Evolutionary conservation across 1,140 invertebrate species (phyloP).

Genomic region (Diprion similis): DNA sequence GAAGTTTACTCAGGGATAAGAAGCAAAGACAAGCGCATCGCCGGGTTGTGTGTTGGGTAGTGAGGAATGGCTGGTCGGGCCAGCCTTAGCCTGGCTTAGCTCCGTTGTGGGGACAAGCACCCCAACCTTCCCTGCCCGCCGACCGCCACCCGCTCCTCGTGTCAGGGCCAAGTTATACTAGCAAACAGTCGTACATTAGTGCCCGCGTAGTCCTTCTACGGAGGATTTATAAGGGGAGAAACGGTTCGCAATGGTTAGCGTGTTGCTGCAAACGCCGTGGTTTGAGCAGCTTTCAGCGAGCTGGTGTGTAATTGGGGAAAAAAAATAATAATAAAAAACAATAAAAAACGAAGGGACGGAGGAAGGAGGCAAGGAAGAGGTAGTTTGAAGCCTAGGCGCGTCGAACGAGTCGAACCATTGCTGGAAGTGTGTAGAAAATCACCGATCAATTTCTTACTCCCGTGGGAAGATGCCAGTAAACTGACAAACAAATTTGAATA

Average conservation of each 20-base stretch:
- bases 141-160: conserved; percentile 56
- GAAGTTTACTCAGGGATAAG: conserved; percentile 57
- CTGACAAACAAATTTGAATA: background rate
- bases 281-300: background rate
- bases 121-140: conserved; percentile 36
- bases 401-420: too few species aligned
- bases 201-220: conserved; percentile 55
- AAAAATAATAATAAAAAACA: too few species aligned
- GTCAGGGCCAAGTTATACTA: conserved; percentile 62
- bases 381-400: too few species aligned
- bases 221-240: conserved; percentile 59
- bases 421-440: background rate
- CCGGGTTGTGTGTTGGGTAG: conserved; percentile 47
- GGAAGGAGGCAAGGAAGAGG: too few species aligned
- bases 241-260: background rate
- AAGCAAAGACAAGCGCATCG: conserved; percentile 54
- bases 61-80: conserved; percentile 60
- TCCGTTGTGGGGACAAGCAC: background rate
- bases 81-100: conserved; percentile 61
- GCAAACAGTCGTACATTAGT: conserved; percentile 65
- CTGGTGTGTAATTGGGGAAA: background rate
- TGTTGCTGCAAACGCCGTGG: background rate
- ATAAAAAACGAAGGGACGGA: too few species aligned
- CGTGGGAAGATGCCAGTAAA: background rate
- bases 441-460: background rate